These are phyloP conservation scores for Mus musculus DNA, from an alignment of 2,113 vertebrate genomes.

Conservation along the genomic window GRCm39 chr1:156989001-156989500, in stretches of 20 bases:
- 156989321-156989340: background rate
- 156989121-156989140: slow-evolving; percentile 4
- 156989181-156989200: slow-evolving; percentile 23
- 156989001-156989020: slow-evolving; percentile 37
- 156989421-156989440: background rate
- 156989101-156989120: slow-evolving; percentile 34
- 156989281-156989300: background rate
- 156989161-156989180: slow-evolving; percentile 29
- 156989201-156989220: background rate
- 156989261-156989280: background rate
- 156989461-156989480: background rate
- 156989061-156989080: slow-evolving; percentile 29
- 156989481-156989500: background rate
- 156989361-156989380: background rate
- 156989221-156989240: background rate
- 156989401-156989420: background rate
- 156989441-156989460: background rate
- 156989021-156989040: slow-evolving; percentile 41
- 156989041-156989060: slow-evolving; percentile 42
- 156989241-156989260: background rate
- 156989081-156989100: background rate
- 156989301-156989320: background rate
- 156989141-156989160: background rate
- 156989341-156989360: background rate
- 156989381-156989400: background rate